A percentile compares a stretch with the other conserved stretches of the same genome.
These are phyloP conservation scores for Melipona bicolor DNA, from an alignment of 2,888 invertebrate genomes.

Conservation along the genomic window DNA sequence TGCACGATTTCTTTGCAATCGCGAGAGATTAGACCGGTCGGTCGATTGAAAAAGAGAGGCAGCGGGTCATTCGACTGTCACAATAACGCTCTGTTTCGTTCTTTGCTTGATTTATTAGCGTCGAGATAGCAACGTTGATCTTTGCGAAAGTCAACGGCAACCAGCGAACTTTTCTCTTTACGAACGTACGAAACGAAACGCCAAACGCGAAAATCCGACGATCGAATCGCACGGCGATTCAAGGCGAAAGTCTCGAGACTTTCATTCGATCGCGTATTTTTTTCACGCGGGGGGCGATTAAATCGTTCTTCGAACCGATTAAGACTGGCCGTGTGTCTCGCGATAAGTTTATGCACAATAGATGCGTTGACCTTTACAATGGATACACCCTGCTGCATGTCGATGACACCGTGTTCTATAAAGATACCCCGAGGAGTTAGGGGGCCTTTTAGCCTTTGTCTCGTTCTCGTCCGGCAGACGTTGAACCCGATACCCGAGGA, in stretches of 20 bases:
- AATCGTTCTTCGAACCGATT: constrained; percentile 39
- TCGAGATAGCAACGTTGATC: constrained; percentile 3
- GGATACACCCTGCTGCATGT: constrained; percentile 74
- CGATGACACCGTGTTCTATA: constrained; percentile 79
- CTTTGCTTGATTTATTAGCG: constrained; percentile 6
- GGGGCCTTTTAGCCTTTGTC: constrained; percentile 76
- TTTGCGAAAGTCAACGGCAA: constrained; percentile 16
- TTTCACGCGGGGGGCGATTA: constrained; percentile 43
- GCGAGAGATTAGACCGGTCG: background rate
- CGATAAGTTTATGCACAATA: constrained; percentile 78
- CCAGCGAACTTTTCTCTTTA: background rate
- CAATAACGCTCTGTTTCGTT: constrained; percentile 17
- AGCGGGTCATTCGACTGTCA: constrained; percentile 28
- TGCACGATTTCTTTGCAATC: background rate
- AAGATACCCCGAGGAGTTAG: constrained; percentile 76
- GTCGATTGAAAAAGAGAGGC: constrained; percentile 27
- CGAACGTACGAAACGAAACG: background rate
- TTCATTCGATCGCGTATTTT: constrained; percentile 11
- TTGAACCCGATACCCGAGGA: constrained; percentile 76
- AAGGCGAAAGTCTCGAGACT: background rate
- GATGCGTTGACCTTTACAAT: constrained; percentile 80
- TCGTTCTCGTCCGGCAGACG: constrained; percentile 69
- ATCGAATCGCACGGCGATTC: background rate
- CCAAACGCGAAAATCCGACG: background rate
- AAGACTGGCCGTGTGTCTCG: constrained; percentile 30